phyloP scores from a whole-genome alignment of 2,797 vertebrate genomes.

The Mus spretus region DNA sequence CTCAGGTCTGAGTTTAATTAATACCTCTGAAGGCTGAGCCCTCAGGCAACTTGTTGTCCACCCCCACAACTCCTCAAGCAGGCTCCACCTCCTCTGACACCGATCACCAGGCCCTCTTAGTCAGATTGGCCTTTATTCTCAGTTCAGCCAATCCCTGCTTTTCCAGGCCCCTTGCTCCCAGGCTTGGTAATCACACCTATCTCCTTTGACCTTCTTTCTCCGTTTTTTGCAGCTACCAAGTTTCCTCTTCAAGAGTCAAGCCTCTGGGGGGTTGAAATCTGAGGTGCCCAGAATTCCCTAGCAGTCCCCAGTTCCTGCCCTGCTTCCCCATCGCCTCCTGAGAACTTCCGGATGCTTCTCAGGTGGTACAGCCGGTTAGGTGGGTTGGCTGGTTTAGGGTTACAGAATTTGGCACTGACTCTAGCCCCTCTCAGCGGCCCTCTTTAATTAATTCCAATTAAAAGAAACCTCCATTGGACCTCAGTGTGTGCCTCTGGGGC shows the following conservation, averaged over 20 bases:
- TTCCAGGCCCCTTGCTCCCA: neutral
- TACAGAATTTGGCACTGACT: slow-evolving; percentile 74
- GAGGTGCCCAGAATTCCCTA: neutral
- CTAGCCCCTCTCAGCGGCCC: slow-evolving; percentile 60
- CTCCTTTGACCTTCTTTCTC: neutral
- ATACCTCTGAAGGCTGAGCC: slow-evolving; percentile 61
- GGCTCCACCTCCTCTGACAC: slow-evolving; percentile 18
- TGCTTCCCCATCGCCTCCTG: slow-evolving; percentile 1
- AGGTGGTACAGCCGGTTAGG: slow-evolving; percentile 74
- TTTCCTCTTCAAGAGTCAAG: neutral
- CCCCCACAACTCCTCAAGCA: slow-evolving; percentile 62
- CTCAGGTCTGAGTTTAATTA: slow-evolving; percentile 82
- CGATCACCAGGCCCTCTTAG: neutral
- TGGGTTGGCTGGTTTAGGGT: slow-evolving; percentile 80
- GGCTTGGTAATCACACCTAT: neutral
- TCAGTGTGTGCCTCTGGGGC: slow-evolving; percentile 78
- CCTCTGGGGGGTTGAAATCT: neutral
- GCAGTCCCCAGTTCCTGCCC: neutral
- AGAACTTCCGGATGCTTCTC: slow-evolving; percentile 45
- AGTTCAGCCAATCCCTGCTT: too few relatives aligned
- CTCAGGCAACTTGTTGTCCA: slow-evolving; percentile 38
- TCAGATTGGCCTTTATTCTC: neutral
- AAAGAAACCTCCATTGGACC: slow-evolving; percentile 73
- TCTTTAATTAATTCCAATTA: slow-evolving; percentile 81
- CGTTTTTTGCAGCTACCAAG: neutral